Base-by-base conservation (phyloP, 2,888 invertebrate species). In the Papilio elwesi region DNA sequence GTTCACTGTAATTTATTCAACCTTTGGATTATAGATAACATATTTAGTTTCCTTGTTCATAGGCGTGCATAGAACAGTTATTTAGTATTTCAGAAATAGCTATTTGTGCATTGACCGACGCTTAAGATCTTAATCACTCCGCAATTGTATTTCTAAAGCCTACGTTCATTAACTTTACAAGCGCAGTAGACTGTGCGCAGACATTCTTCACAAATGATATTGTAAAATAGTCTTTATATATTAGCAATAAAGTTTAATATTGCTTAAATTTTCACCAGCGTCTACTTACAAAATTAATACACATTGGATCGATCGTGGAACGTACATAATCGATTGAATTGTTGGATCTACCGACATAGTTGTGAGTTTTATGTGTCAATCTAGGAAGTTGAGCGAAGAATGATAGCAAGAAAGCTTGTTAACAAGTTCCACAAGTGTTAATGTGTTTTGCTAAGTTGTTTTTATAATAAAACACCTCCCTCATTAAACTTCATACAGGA, bases 71-170 rank as follows among this genome's bases (percentile, higher is more conserved):
- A 64, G 38, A 66, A 73, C 70, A 16, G 59, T 73, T 73, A 73
- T 66, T 73, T 73, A 66, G 73, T 52, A 69, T 69, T 73, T 73
- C 53, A 73, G 73, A 67, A 71, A 73, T 66, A 73, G 55, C 52
- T 65, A 53, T 66, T 73, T 62, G 62, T 52, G 68, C 57, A 69
- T 59, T 57, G 51, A 59, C 43, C 73, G 63, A 72, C 48, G 64
- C 16, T 47, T 68, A 47, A 65, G 73, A 73, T 73, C 69, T 73
- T 73, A 73, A 73, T 73, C 73, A 66, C 53, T 62, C n/a, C 12
- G 43, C 69, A 69, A 73, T 66, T 70, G 73, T 73, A 73, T 59
- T 53, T 66, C 69, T 59, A 70, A 73, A 73, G 73, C 59, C 52
- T 59, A 65, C 59, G 73, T 70, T 73, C 70, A 70, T 73, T 73